Evolutionary conservation across 2,113 vertebrate species (phyloP).

Genomic region (Silurus asotus): DNA sequence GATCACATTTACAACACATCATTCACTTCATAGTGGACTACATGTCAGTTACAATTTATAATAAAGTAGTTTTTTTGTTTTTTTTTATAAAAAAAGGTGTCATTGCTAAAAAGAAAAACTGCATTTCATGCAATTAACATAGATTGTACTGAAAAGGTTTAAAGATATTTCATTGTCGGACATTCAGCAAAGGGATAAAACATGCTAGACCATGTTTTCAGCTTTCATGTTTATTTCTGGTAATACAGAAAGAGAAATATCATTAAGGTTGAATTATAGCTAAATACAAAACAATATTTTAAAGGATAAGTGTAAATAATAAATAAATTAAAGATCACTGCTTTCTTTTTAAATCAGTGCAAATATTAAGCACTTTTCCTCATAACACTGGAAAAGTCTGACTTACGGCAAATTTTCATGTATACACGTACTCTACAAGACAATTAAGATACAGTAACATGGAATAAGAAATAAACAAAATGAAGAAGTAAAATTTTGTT

Average conservation of each 20-base stretch:
- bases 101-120: slow-evolving; percentile 74
- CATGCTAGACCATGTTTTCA: not conserved
- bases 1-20: not conserved
- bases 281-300: not conserved
- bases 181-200: not conserved
- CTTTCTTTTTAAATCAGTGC: not conserved
- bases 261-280: not conserved
- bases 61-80: not conserved
- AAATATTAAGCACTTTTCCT: not conserved
- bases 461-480: slow-evolving; percentile 1
- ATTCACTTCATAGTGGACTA: too few relatives aligned
- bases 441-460: slow-evolving; percentile 10
- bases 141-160: slow-evolving; percentile 66
- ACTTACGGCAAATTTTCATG: not conserved
- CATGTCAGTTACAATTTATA: not conserved
- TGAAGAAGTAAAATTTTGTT: slow-evolving; percentile 12
- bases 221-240: not conserved
- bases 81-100: not conserved
- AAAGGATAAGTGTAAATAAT: not conserved
- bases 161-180: not conserved
- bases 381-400: not conserved
- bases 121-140: slow-evolving; percentile 73
- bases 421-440: not conserved
- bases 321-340: not conserved
- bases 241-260: not conserved